Evolutionary conservation across 2,113 vertebrate genomes (phyloP).

Genomic region (Jacana jacana): DNA sequence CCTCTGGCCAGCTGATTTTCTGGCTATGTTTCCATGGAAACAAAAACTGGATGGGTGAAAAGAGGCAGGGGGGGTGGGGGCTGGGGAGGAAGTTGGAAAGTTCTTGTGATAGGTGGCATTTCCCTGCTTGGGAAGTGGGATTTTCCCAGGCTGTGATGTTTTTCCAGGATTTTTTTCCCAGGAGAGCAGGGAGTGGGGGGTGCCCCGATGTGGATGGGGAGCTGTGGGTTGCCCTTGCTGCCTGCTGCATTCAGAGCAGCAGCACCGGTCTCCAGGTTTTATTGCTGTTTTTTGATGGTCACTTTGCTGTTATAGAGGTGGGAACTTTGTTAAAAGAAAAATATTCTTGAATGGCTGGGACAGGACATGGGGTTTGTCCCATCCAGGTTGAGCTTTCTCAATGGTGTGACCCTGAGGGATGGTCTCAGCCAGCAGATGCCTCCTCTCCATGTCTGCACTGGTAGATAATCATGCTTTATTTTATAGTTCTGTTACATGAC

Average conservation of each 20-base stretch:
- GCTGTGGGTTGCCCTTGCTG: background rate
- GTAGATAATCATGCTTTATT: background rate
- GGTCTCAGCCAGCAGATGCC: background rate
- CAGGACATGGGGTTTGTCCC: background rate
- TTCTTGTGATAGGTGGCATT: background rate
- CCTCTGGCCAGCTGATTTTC: conserved; percentile 3
- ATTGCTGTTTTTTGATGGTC: background rate
- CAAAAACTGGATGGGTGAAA: background rate
- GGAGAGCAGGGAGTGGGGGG: background rate
- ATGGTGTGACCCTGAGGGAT: background rate
- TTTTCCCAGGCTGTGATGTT: background rate
- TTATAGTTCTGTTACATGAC: background rate
- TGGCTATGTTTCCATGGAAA: conserved; percentile 29
- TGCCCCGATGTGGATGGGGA: background rate
- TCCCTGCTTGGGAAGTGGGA: background rate
- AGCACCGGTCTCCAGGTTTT: rapidly evolving
- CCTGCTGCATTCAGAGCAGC: background rate
- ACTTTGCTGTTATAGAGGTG: background rate
- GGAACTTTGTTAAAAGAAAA: background rate
- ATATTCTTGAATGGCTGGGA: background rate
- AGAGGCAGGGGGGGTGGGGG: background rate
- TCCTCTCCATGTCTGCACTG: rapidly evolving
- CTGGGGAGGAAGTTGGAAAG: too few species aligned
- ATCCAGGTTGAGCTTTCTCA: background rate
- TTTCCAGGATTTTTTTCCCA: background rate